Percentiles rank a stretch among this genome's conserved stretches.
Evolutionary conservation across 35 echinoderm and acorn worm genomes (phyloP).

Genomic region (Ophioderma brevispina): DNA sequence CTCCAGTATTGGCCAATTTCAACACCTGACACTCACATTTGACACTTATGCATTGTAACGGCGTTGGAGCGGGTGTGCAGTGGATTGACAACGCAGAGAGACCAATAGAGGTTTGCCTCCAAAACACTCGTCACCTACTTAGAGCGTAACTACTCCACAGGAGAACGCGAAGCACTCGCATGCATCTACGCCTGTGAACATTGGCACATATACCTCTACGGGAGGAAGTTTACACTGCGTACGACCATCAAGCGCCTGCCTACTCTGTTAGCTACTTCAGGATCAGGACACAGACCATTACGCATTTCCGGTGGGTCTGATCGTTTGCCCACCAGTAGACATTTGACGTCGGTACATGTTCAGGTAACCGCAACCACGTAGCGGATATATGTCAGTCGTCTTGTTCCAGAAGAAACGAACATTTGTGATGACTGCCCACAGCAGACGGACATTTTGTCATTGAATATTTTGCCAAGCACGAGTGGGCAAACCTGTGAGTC

Average conservation of each 20-base stretch:
- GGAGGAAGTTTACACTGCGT: conserved; percentile 51
- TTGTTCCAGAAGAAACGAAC: neutral
- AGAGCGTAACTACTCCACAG: conserved; percentile 57
- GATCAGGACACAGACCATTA: conserved; percentile 58
- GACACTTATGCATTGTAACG: conserved; percentile 50
- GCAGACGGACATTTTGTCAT: no score
- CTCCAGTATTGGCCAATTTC: conserved; percentile 26
- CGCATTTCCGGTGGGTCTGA: conserved; percentile 42
- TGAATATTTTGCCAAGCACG: no score
- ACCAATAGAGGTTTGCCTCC: conserved; percentile 46
- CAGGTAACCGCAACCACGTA: conserved; percentile 26
- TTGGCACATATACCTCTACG: conserved; percentile 44
- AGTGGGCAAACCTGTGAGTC: conserved; percentile 5
- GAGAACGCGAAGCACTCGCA: conserved; percentile 46
- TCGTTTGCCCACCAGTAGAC: conserved; percentile 42
- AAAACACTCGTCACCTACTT: conserved; percentile 35
- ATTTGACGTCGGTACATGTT: conserved; percentile 33
- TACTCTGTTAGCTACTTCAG: no score
- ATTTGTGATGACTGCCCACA: no score
- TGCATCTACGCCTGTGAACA: no score
- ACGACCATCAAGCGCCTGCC: conserved; percentile 63
- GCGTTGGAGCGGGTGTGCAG: conserved; percentile 72
- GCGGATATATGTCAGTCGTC: conserved; percentile 23
- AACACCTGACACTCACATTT: conserved; percentile 7
- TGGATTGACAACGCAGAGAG: conserved; percentile 33